These are phyloP conservation scores for Drosophila sordidula DNA, from an alignment of 2,888 invertebrate genomes.

Conservation along the genomic window DNA sequence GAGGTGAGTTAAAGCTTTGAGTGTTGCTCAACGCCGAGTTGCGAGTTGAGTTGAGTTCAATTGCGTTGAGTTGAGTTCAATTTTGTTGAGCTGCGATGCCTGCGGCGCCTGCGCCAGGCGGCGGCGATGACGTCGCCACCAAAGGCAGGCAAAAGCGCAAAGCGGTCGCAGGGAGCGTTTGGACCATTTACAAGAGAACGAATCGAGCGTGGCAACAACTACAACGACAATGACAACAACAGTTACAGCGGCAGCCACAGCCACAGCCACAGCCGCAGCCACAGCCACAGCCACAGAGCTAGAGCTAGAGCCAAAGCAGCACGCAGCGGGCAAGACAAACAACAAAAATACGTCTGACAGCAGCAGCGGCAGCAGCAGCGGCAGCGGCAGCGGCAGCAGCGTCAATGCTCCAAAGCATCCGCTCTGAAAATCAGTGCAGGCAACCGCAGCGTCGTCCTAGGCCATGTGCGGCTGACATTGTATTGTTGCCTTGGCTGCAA, in stretches of 20 bases:
- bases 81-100: constrained; percentile 2
- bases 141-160: constrained; percentile 64
- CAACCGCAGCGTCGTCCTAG: constrained; percentile 62
- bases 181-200: constrained; percentile 31
- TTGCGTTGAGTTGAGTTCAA: constrained; percentile 20
- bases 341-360: constrained; percentile 21
- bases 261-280: constrained; percentile 31
- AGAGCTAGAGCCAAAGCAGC: constrained; percentile 17
- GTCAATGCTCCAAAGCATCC: constrained; percentile 53
- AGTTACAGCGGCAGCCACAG: constrained; percentile 33
- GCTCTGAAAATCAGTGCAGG: constrained; percentile 59
- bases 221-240: constrained; percentile 32
- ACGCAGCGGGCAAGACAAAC: constrained; percentile 27
- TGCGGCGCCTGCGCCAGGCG: constrained; percentile 46
- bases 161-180: constrained; percentile 19
- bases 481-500: constrained; percentile 50
- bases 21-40: constrained; percentile 40
- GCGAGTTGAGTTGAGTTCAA: constrained; percentile 7
- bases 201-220: constrained; percentile 43
- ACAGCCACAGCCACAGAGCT: constrained; percentile 25
- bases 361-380: neutral
- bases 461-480: constrained; percentile 62
- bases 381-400: constrained; percentile 28
- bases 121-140: constrained; percentile 48
- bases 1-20: constrained; percentile 60